Evolutionary conservation across 2,113 vertebrate genomes (phyloP), one percentile per base, ranked within the genome.

Genomic region (Oophaga pumilio): DNA sequence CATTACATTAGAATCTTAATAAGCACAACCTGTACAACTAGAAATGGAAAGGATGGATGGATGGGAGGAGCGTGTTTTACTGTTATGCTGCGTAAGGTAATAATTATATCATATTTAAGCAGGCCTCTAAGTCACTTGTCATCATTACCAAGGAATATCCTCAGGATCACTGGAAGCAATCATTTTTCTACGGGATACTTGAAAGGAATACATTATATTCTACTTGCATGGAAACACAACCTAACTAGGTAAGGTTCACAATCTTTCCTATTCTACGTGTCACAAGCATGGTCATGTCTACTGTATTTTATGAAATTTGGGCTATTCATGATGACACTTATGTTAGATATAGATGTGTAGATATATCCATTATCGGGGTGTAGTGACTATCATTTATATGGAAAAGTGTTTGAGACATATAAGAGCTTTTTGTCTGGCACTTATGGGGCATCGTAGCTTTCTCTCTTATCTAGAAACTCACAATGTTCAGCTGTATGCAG

Each of bases 21-120:
- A 18, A 68, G 33, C 14, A 26, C 13, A 83, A 53, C 81, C 81
- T 83, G 81, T 18, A 17, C 2, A 49, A 26, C 81, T 6, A 83
- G 81, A 83, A 69, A 69, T 62, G 50, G 14, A 83, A 83, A 83
- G 62, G 24, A 80, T 80, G n/a, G 26, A 33, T 59, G 49, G 26
- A 33, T 59, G 50, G 60, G 81, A 49, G 81, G 81, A 49, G 60
- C 81, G 43, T 83, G 15, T 11, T n/a, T 17, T 69, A 50, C 50
- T 83, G 69, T 28, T 53, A 83, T 43, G 28, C 62, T 13, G 28
- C 14, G 20, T 20, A 83, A 49, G 60, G 6, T 26, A 66, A 53
- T 83, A 68, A 81, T 83, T 53, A 26, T 64, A 69, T 83, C 62
- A 68, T 83, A 83, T 83, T 83, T 83, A 83, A 83, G 81, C 43